Evolutionary conservation across 2,888 invertebrate genomes (phyloP).

Genomic region (Poecilobothrus nobilitatus): DNA sequence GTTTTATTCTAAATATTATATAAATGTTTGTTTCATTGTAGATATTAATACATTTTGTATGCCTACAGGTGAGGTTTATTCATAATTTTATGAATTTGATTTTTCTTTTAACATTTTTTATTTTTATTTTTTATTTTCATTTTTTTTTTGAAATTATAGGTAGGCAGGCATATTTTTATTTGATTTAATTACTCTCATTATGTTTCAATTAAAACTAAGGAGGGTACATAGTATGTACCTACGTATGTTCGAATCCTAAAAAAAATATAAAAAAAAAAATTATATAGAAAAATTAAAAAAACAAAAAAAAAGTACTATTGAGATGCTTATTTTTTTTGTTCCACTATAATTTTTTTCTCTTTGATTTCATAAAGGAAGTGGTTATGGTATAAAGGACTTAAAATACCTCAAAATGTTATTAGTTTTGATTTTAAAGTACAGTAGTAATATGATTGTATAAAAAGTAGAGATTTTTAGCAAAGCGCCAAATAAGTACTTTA

Average conservation of each 20-base stretch:
- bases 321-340: background rate
- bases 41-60: too few species aligned
- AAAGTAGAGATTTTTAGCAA: background rate
- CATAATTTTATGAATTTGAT: too few species aligned
- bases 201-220: background rate
- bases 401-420: conserved; percentile 3
- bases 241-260: background rate
- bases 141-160: background rate
- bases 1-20: too few species aligned
- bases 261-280: background rate
- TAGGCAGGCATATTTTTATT: background rate
- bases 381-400: background rate
- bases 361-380: background rate
- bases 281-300: background rate
- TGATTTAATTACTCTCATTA: conserved; percentile 6
- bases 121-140: too few species aligned
- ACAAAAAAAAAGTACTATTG: background rate
- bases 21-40: too few species aligned
- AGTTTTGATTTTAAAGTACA: background rate
- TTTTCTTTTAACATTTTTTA: too few species aligned
- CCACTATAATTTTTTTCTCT: background rate
- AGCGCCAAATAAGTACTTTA: conserved; percentile 6
- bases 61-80: too few species aligned
- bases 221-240: background rate
- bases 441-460: background rate